Percentiles rank a stretch among this genome's conserved stretches.
Evolutionary conservation across 2,113 vertebrate species (phyloP).

Genomic region (Rhynchomys soricoides): DNA sequence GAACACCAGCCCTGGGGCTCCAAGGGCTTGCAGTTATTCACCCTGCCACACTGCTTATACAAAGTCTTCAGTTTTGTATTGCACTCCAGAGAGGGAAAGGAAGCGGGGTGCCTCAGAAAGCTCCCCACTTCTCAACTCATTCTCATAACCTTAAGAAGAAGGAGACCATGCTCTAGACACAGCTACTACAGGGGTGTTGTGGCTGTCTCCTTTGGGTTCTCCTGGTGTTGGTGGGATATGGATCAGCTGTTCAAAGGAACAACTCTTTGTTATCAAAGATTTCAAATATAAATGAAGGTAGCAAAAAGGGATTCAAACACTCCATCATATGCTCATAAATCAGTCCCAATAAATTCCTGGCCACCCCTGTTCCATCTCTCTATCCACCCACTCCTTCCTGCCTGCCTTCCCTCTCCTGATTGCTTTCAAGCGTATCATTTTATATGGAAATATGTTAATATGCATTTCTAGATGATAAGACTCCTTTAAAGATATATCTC

Average conservation of each 20-base stretch:
- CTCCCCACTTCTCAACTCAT: not conserved
- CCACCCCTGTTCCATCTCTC: not conserved
- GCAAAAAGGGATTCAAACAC: not conserved
- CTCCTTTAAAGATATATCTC: not conserved
- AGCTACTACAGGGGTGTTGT: not conserved
- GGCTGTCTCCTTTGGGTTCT: not conserved
- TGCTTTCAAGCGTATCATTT: slow-evolving; percentile 12
- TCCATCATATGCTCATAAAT: not conserved
- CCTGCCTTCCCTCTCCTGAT: not conserved
- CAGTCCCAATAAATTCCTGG: not conserved
- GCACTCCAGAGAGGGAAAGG: not conserved
- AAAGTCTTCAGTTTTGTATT: not conserved
- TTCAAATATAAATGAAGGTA: not conserved
- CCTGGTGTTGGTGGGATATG: not conserved
- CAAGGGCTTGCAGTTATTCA: not conserved
- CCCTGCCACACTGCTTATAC: too few relatives aligned
- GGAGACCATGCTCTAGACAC: not conserved
- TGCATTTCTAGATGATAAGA: not conserved
- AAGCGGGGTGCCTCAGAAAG: not conserved
- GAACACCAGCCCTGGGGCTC: not conserved
- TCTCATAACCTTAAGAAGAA: not conserved
- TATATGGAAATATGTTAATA: slow-evolving; percentile 13
- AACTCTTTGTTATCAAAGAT: not conserved
- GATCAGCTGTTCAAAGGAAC: not conserved
- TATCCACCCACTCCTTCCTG: not conserved